Evolutionary conservation across 1,140 invertebrate genomes (phyloP), one percentile per base, ranked within the genome.

Genomic region (Hycleus cichorii): DNA sequence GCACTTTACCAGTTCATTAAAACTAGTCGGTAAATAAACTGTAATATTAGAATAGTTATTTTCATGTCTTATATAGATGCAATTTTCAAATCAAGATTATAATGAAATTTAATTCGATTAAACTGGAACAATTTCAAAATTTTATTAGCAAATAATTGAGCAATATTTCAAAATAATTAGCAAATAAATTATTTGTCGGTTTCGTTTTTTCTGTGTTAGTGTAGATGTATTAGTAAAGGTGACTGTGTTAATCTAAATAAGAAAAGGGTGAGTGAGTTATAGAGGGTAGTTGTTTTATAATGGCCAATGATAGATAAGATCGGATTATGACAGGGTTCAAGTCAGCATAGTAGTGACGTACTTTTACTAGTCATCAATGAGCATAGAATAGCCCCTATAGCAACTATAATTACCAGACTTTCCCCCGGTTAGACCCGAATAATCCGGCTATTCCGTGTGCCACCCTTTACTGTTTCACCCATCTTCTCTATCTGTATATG

Each of bases 391-490:
- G 61, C 66, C 65, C 65, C 63, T 64, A 45, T 58, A 64, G 64
- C 49, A 64, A 59, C 56, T 63, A 69, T 71, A 72, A 72, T 72
- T 72, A 71, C 68, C 71, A 57, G 63, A 60, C 63, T 68, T 68
- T 63, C 64, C 62, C 63, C 60, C 58, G 50, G 27, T 57, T 56
- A 58, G 58, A 57, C 59, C 58, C 55, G 27, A 53, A 56, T 71
- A 69, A 71, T 69, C 68, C 66, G 51, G 60, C 63, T 61, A 67
- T 68, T 68, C 68, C 45, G 60, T 51, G 47, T 57, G 32, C 4
- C 32, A 4, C 50, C 59, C 62, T 42, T 7, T 18, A 18, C 18
- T 18, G 1, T 18, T 18, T 18, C 18, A 18, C 18, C 18, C 18
- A 18, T 18, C 18, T 18, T 18, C 18, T 18, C 18, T 18, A 18